phyloP scores from a whole-genome alignment of 2,797 vertebrate species.

The Chrosomus eos region DNA sequence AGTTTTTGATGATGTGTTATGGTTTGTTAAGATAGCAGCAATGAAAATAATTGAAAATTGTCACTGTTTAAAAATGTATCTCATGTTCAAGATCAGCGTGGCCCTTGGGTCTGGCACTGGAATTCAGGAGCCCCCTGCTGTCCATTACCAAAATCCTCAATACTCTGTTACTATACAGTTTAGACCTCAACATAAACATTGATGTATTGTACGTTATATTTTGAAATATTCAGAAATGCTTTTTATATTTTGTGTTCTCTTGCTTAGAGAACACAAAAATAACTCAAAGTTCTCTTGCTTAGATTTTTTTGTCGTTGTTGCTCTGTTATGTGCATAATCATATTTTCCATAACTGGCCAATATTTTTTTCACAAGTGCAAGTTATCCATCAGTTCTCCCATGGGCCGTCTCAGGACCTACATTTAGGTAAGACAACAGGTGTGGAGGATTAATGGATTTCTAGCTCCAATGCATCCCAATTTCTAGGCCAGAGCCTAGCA shows the following conservation, averaged over 20 bases:
- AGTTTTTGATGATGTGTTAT: neutral
- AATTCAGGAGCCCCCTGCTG: neutral
- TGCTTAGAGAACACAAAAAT: too few species aligned
- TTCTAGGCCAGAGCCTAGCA: neutral
- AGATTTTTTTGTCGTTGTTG: too few species aligned
- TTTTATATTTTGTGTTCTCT: neutral
- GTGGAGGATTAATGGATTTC: conserved; percentile 24
- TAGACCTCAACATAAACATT: neutral
- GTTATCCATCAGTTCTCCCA: neutral
- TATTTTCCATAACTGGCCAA: neutral
- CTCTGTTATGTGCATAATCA: neutral
- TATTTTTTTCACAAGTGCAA: neutral
- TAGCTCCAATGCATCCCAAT: conserved; percentile 20
- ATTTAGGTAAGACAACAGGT: conserved; percentile 23
- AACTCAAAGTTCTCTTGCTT: neutral
- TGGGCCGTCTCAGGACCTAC: conserved; percentile 1
- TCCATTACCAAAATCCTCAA: neutral
- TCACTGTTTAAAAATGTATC: neutral
- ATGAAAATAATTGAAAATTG: neutral
- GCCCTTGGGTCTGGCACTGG: neutral
- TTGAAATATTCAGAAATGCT: too few species aligned
- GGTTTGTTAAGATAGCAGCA: neutral
- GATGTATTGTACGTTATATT: neutral
- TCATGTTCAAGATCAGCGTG: neutral
- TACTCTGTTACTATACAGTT: neutral